Evolutionary conservation across 64 coral and sea anemone genomes (phyloP).

Genomic region (Hydrozoanthus tunicans): DNA sequence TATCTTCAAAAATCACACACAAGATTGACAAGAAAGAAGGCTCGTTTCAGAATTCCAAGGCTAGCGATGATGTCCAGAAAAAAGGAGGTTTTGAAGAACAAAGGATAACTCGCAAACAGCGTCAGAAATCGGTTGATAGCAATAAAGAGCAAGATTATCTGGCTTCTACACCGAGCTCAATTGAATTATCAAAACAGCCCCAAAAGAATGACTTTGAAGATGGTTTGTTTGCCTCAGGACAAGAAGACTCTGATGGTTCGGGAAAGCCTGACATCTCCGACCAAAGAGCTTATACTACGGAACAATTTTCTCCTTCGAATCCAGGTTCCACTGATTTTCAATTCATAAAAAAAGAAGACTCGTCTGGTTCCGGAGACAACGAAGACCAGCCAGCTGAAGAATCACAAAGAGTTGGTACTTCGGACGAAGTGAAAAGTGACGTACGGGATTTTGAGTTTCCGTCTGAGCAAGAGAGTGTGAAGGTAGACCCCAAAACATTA

Average conservation of each 20-base stretch:
- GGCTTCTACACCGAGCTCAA: not conserved
- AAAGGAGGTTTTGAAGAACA: too few species aligned
- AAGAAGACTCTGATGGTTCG: not conserved
- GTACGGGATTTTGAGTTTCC: conserved; percentile 49
- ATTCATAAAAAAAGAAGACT: not conserved
- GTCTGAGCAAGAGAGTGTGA: not conserved
- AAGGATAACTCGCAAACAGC: too few species aligned
- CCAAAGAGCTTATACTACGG: not conserved
- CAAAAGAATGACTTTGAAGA: not conserved
- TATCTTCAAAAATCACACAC: not conserved
- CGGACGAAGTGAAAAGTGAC: not conserved
- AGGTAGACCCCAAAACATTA: not conserved
- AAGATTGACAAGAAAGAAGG: not conserved
- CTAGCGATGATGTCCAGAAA: too few species aligned
- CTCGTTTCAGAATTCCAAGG: too few species aligned
- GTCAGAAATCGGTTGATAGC: too few species aligned
- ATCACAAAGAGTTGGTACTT: too few species aligned
- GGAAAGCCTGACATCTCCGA: not conserved
- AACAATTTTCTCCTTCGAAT: not conserved
- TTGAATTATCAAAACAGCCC: not conserved
- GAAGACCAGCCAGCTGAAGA: not conserved
- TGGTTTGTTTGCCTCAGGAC: conserved; percentile 17
- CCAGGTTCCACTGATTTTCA: not conserved
- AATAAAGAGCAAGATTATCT: too few species aligned
- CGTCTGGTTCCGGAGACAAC: conserved; percentile 20